phyloP scores from a whole-genome alignment of 1,140 invertebrate genomes.

The Heliconius eleuchia region DNA sequence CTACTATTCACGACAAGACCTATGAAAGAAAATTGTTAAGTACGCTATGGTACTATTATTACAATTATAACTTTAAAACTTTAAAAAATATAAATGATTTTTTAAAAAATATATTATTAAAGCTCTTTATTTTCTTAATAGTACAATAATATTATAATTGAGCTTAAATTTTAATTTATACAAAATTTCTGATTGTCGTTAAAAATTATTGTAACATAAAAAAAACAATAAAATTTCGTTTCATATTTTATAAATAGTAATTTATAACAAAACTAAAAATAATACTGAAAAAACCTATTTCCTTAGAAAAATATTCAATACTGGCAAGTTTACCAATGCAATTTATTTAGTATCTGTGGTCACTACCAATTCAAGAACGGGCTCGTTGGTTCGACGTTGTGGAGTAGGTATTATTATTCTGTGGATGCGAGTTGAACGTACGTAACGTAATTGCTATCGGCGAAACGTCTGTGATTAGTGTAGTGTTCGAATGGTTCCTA shows the following conservation, averaged over 20 bases:
- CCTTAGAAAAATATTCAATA: background rate
- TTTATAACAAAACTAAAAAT: background rate
- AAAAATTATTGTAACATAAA: too few relatives aligned
- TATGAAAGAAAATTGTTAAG: background rate
- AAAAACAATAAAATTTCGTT: too few relatives aligned
- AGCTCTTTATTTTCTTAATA: too few relatives aligned
- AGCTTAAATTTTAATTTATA: background rate
- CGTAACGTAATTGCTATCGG: conserved; percentile 58
- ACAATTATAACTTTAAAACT: too few relatives aligned
- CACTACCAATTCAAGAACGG: conserved; percentile 14
- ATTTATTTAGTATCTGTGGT: conserved; percentile 8
- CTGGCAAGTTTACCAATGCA: background rate
- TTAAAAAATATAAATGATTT: too few relatives aligned
- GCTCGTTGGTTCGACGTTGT: conserved; percentile 7
- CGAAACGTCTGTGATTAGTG: conserved; percentile 57
- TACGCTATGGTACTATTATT: background rate
- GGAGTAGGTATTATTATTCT: conserved; percentile 17
- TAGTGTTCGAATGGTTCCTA: conserved; percentile 46
- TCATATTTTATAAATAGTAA: too few relatives aligned
- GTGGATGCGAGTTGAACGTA: conserved; percentile 24
- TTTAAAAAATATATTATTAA: too few relatives aligned
- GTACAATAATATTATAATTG: too few relatives aligned
- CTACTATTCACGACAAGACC: background rate
- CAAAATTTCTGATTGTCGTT: too few relatives aligned
- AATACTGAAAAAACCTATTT: background rate